phyloP scores from a whole-genome alignment of 2,113 vertebrate species.

The Aramus guarauna region DNA sequence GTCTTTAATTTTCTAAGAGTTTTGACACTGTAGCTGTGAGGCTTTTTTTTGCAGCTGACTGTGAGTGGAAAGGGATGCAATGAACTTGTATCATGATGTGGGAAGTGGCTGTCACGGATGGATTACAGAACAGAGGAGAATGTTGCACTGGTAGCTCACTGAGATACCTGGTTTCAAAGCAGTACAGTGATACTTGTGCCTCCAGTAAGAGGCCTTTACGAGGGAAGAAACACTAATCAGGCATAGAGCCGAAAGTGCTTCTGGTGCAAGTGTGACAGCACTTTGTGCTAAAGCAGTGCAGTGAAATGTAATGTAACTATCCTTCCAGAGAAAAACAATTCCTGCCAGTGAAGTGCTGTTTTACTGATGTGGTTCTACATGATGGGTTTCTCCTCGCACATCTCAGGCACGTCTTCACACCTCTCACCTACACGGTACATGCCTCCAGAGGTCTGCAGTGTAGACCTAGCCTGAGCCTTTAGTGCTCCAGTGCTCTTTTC shows the following conservation, averaged over 20 bases:
- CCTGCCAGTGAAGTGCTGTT: background rate
- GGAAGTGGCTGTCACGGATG: background rate
- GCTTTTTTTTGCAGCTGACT: background rate
- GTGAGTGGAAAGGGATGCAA: background rate
- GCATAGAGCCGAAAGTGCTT: background rate
- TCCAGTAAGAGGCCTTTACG: background rate
- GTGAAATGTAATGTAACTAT: background rate
- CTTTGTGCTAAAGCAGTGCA: background rate
- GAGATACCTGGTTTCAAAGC: background rate
- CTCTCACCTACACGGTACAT: background rate
- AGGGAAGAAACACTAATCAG: background rate
- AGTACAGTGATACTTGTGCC: background rate
- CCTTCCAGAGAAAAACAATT: background rate
- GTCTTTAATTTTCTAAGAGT: background rate
- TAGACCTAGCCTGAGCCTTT: background rate
- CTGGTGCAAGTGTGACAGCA: accelerated
- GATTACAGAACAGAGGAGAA: background rate
- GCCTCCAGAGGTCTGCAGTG: background rate
- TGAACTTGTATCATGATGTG: background rate
- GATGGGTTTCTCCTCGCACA: background rate
- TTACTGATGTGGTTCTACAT: background rate
- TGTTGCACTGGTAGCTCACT: background rate
- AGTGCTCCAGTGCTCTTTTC: background rate
- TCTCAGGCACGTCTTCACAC: background rate
- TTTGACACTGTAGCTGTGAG: background rate